These are phyloP conservation scores for Torymus auratus DNA, from an alignment of 2,888 invertebrate species.

Conservation along the genomic window DNA sequence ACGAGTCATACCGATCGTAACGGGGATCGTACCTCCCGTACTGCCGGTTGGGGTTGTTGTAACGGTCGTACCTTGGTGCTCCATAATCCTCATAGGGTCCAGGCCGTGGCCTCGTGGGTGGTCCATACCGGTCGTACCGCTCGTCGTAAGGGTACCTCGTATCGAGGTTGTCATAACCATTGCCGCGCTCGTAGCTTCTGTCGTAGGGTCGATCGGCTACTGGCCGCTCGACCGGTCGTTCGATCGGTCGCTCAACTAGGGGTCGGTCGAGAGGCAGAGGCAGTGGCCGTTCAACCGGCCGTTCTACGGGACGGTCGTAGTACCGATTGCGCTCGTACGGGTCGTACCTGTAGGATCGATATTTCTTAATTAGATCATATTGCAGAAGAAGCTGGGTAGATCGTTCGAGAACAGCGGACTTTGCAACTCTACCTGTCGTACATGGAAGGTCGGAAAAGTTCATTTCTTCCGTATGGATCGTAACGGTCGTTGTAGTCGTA, in stretches of 20 bases:
- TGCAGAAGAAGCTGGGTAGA: too few species aligned
- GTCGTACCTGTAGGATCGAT: conserved; percentile 62
- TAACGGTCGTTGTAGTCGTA: conserved; percentile 67
- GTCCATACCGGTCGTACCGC: conserved; percentile 65
- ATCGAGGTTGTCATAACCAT: conserved; percentile 71
- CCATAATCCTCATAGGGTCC: conserved; percentile 53
- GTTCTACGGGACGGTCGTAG: conserved; percentile 56
- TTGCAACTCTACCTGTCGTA: conserved; percentile 65
- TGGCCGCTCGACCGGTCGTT: conserved; percentile 54
- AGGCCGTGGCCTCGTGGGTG: conserved; percentile 43
- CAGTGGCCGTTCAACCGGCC: conserved; percentile 47
- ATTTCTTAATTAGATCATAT: too few species aligned
- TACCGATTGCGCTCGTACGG: conserved; percentile 65
- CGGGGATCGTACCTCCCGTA: conserved; percentile 65
- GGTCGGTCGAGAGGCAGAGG: conserved; percentile 35
- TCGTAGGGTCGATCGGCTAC: conserved; percentile 63
- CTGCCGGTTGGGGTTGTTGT: conserved; percentile 33
- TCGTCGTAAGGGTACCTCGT: conserved; percentile 65
- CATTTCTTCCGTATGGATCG: conserved; percentile 67
- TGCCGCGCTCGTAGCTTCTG: conserved; percentile 68
- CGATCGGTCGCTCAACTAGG: conserved; percentile 41
- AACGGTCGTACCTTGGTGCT: conserved; percentile 51
- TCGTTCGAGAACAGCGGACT: too few species aligned
- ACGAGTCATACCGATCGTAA: conserved; percentile 68
- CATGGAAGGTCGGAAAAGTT: conserved; percentile 60